Base-by-base conservation (phyloP, 2,797 vertebrate species). In the Melanotaenia boesemani region DNA sequence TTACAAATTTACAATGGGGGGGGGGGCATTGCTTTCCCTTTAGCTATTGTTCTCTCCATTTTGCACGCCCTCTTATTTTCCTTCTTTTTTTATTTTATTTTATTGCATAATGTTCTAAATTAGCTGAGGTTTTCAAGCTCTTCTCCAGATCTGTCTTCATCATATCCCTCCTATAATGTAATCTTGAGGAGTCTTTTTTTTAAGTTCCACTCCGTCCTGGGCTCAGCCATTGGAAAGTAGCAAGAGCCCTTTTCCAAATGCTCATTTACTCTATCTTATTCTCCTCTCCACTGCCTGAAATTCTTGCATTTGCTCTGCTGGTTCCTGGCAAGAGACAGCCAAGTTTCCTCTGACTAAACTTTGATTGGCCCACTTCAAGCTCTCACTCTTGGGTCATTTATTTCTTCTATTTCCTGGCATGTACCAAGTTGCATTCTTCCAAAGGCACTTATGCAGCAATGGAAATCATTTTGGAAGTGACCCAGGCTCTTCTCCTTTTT, bases 401-500 rank as follows among this genome's bases (percentile, higher is more conserved):
- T 91, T 87, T 82, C 74, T 69, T 84, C 81, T 67, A 70, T 81
- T 88, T 88, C 80, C 88, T 93, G 92, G 91, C 92, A 77, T 76
- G 82, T 71, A 86, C 66, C 59, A 46, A 72, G 81, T 73, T 63
- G 77, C 81, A 87, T 93, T 91, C 91, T 89, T 94, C 88, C 83
- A 92, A 86, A 89, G 79, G 81, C 86, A 89, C 81, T 93, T 88
- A 91, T 76, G 82, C 63, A 20, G 86, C 83, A 86, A 77, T 80
- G 89, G 88, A 92, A 93, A 92, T 90, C 63, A 82, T 87, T 89
- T 76, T 88, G 90, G 86, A 88, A 82, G 75, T 70, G 74, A 81
- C 80, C 85, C 85, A 81, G 69, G 30, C 85, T 65, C 67, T 68
- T 83, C 63, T 75, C 64, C 69, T 74, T 82, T 85, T 58, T 70